These are phyloP conservation scores for Gymnopithys bicolor DNA, from an alignment of 2,797 vertebrate species.

Conservation along the genomic window DNA sequence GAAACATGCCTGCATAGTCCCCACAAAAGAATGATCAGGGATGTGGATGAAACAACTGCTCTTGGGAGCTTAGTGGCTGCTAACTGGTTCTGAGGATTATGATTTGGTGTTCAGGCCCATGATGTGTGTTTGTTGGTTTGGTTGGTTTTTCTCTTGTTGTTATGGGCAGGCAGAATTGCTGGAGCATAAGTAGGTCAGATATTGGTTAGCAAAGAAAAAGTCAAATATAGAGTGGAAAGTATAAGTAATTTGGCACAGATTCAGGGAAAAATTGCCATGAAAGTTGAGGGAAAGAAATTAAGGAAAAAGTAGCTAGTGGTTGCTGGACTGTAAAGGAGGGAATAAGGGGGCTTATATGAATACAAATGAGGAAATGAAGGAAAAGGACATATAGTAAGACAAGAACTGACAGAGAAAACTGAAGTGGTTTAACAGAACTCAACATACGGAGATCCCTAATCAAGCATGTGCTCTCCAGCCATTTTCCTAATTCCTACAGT, in stretches of 20 bases:
- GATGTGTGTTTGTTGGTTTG: fast-evolving
- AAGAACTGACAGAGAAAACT: neutral
- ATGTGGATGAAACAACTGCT: neutral
- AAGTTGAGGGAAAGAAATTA: neutral
- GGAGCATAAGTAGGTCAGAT: neutral
- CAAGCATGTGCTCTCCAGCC: neutral
- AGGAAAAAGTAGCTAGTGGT: neutral
- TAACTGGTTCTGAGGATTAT: neutral
- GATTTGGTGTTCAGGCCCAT: neutral
- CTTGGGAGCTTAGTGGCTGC: neutral
- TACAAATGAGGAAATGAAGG: neutral
- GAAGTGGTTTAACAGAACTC: neutral
- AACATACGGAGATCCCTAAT: neutral
- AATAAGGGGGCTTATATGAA: neutral
- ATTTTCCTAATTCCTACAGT: neutral
- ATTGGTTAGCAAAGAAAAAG: neutral
- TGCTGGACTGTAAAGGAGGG: neutral
- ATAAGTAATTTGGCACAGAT: neutral
- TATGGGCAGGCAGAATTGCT: neutral
- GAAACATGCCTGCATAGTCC: neutral
- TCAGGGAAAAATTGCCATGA: neutral
- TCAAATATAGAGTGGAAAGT: neutral
- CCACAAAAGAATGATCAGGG: neutral
- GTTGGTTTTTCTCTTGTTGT: neutral
- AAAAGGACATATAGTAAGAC: neutral